Percentiles rank a stretch among this genome's conserved stretches.
Evolutionary conservation across 2,888 invertebrate genomes (phyloP).

Genomic region (Eurois occulta): DNA sequence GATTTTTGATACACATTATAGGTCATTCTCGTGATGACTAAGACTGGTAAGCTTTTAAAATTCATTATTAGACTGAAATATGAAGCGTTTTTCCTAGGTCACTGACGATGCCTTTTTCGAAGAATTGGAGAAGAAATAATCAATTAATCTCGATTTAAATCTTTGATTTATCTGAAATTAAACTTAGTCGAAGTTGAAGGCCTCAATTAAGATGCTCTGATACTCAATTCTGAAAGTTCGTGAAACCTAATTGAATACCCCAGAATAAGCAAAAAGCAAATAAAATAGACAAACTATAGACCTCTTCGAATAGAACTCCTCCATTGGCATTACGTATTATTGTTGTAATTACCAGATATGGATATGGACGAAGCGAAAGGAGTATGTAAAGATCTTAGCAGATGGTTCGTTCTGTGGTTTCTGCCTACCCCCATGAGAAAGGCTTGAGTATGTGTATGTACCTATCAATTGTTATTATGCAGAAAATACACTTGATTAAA

Average conservation of each 20-base stretch:
- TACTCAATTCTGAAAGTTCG: not conserved
- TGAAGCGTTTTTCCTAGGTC: not conserved
- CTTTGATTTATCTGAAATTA: not conserved
- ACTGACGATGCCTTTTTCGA: not conserved
- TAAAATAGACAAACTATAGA: not conserved
- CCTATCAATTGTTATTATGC: not conserved
- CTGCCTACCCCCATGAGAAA: not conserved
- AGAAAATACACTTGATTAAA: not conserved
- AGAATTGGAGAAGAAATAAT: not conserved
- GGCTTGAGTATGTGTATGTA: too few species aligned
- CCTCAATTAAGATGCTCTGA: not conserved
- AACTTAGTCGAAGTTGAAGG: not conserved
- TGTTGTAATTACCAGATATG: not conserved
- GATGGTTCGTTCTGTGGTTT: not conserved
- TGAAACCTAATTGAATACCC: not conserved
- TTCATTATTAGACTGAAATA: not conserved
- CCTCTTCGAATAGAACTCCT: not conserved
- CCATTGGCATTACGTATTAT: not conserved
- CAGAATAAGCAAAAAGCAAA: not conserved
- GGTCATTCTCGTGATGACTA: conserved; percentile 49
- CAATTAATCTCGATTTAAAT: not conserved
- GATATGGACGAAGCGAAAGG: not conserved
- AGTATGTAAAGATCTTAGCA: not conserved
- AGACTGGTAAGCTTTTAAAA: conserved; percentile 11
- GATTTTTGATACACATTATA: conserved; percentile 57